Percentiles rank a stretch among this genome's conserved stretches.
Evolutionary conservation across 2,113 vertebrate genomes (phyloP).

Genomic region (Gambusia holbrooki): DNA sequence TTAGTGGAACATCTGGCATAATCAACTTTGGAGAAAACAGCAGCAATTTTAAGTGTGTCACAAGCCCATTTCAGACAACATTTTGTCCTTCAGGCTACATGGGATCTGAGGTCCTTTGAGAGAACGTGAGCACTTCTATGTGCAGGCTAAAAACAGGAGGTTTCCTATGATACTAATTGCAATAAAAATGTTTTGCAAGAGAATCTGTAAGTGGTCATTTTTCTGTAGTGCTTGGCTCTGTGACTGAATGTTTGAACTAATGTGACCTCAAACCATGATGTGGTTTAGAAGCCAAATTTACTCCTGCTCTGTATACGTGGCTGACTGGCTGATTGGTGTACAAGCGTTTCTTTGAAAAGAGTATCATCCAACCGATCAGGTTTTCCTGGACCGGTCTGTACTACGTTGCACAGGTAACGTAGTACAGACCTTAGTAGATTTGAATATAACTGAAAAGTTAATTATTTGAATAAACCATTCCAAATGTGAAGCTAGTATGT

Average conservation of each 20-base stretch:
- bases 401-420: not conserved
- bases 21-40: not conserved
- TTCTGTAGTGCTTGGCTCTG: not conserved
- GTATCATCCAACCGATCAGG: not conserved
- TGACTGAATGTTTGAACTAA: not conserved
- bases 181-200: constrained; percentile 20
- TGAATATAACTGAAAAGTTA: not conserved
- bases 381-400: not conserved
- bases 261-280: not conserved
- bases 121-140: constrained; percentile 38
- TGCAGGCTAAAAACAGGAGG: constrained; percentile 45
- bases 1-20: not conserved
- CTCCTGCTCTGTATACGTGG: too few species aligned
- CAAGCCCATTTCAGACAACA: constrained; percentile 24
- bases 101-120: constrained; percentile 32
- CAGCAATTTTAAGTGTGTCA: constrained; percentile 10
- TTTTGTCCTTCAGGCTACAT: not conserved
- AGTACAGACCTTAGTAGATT: not conserved
- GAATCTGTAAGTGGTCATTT: not conserved
- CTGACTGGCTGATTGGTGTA: too few species aligned
- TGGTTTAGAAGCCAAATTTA: not conserved
- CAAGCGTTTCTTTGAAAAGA: too few species aligned
- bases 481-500: not conserved
- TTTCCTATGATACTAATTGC: constrained; percentile 68
- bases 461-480: not conserved